Percentiles rank a stretch among this genome's conserved stretches.
These are phyloP conservation scores for Epirrita christyi DNA, from an alignment of 2,888 invertebrate genomes.

Conservation along the genomic window DNA sequence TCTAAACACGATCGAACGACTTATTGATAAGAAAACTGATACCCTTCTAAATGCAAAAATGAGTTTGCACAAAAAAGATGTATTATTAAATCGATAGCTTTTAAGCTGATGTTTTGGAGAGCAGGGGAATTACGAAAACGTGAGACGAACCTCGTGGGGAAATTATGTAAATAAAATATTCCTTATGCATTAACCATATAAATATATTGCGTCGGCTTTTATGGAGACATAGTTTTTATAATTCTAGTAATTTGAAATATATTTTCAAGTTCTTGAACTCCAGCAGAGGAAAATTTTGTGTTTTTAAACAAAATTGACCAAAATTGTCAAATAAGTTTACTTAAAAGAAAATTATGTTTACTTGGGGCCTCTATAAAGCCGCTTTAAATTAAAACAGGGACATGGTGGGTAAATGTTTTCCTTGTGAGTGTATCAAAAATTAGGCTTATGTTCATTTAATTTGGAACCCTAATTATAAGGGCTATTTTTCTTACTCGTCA, in stretches of 20 bases:
- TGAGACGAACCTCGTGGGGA: background rate
- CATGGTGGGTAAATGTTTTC: slow-evolving; percentile 35
- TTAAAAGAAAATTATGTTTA: slow-evolving; percentile 41
- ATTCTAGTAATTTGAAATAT: no score
- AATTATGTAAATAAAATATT: background rate
- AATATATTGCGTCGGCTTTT: no score
- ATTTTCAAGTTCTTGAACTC: no score
- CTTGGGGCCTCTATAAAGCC: slow-evolving; percentile 33
- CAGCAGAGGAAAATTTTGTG: no score
- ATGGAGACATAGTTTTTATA: no score
- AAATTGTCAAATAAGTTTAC: slow-evolving; percentile 29
- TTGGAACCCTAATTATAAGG: slow-evolving; percentile 27
- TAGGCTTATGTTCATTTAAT: slow-evolving; percentile 32
- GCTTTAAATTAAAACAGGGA: slow-evolving; percentile 27
- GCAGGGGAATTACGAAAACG: background rate
- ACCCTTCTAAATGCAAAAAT: slow-evolving; percentile 12
- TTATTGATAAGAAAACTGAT: slow-evolving; percentile 21
- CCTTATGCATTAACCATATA: no score
- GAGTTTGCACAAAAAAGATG: slow-evolving; percentile 14
- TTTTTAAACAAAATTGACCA: slow-evolving; percentile 2
- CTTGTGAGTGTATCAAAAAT: slow-evolving; percentile 31
- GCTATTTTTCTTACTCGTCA: slow-evolving; percentile 28
- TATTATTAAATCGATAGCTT: slow-evolving; percentile 23
- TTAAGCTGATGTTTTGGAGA: slow-evolving; percentile 13
- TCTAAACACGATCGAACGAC: slow-evolving; percentile 16